These are phyloP conservation scores for Regulus satrapa DNA, from an alignment of 2,113 vertebrate genomes.

Conservation along the genomic window DNA sequence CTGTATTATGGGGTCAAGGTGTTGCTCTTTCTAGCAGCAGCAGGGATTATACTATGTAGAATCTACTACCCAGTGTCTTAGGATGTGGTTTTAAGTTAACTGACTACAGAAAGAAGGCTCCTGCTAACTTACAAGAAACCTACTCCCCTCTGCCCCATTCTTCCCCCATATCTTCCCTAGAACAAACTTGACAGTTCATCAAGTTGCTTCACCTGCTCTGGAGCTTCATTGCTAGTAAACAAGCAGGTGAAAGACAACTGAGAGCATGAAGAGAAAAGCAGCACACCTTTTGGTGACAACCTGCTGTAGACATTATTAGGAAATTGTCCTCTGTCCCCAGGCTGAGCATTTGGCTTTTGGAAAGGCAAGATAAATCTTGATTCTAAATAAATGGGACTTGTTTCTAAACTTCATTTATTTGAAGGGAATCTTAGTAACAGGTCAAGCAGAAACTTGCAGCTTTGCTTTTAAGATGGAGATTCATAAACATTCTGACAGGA, in stretches of 20 bases:
- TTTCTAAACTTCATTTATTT: background rate
- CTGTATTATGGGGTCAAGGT: background rate
- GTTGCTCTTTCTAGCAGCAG: background rate
- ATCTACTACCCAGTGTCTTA: background rate
- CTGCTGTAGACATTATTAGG: background rate
- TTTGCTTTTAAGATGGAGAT: background rate
- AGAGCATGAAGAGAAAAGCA: background rate
- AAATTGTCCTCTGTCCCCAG: background rate
- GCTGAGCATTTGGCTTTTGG: background rate
- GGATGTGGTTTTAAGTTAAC: background rate
- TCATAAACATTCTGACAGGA: background rate
- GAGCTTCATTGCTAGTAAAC: background rate
- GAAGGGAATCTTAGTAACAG: background rate
- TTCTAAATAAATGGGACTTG: background rate
- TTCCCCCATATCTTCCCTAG: background rate
- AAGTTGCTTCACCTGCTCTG: background rate
- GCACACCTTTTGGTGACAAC: background rate
- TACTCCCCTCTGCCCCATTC: background rate
- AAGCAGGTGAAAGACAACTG: background rate
- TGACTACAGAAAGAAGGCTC: background rate
- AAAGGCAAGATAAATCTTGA: background rate
- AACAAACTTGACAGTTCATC: background rate
- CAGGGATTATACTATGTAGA: background rate
- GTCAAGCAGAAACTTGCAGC: background rate
- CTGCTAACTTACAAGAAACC: background rate